Evolutionary conservation across 1,140 invertebrate genomes (phyloP).

Genomic region (Eriosoma lanigerum): DNA sequence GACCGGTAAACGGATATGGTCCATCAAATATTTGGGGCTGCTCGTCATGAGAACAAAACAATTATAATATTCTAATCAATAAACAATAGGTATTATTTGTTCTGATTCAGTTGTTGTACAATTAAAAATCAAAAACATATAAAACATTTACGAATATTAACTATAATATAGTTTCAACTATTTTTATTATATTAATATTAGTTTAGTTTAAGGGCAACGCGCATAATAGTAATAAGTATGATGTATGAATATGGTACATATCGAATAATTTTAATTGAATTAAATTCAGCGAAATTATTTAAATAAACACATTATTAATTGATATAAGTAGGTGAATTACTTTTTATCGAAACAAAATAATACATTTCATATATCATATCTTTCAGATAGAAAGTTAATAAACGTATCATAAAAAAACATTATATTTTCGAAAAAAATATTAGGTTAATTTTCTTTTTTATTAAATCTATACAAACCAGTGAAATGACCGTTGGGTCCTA

Average conservation of each 20-base stretch:
- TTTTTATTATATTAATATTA: no score
- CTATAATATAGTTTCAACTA: no score
- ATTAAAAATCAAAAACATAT: not conserved
- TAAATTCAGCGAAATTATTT: no score
- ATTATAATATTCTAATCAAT: conserved; percentile 16
- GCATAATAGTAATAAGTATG: no score
- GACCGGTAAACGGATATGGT: conserved; percentile 43
- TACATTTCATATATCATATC: no score
- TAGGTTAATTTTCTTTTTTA: not conserved
- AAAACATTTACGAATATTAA: no score
- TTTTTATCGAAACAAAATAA: no score
- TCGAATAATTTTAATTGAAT: no score
- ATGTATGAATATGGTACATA: no score
- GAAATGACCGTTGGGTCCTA: conserved; percentile 38
- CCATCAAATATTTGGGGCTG: conserved; percentile 34
- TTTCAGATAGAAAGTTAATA: not conserved
- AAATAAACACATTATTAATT: no score
- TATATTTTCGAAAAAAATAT: not conserved
- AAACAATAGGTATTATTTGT: not conserved
- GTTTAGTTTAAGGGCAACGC: no score
- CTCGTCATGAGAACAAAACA: conserved; percentile 27
- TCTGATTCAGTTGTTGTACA: not conserved
- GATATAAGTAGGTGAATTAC: no score
- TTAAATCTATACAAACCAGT: conserved; percentile 20
- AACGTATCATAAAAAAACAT: not conserved